Conservation (phyloP, 2,888 invertebrate genomes). For the Galerucella nymphaeae region DNA sequence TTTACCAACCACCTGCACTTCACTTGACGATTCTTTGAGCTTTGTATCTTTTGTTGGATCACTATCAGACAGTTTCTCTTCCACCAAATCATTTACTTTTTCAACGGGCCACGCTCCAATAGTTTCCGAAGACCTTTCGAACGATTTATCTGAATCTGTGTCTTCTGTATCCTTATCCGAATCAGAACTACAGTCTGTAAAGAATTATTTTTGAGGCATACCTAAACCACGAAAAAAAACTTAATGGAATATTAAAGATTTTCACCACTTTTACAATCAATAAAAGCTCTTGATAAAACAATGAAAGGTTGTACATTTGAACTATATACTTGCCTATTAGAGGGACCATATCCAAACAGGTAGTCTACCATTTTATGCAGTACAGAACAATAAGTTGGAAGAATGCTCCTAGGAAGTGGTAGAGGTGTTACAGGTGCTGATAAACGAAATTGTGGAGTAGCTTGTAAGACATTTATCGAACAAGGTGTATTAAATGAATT, state of each 20-base stretch:
- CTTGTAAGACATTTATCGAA: background rate
- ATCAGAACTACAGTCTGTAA: slow-evolving; percentile 53
- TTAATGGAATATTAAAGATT: too few species aligned
- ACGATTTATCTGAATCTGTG: slow-evolving; percentile 37
- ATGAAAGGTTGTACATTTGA: background rate
- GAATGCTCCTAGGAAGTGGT: slow-evolving; percentile 76
- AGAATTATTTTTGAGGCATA: slow-evolving; percentile 69
- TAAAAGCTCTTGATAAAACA: too few species aligned
- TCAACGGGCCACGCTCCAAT: slow-evolving; percentile 9
- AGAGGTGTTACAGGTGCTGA: slow-evolving; percentile 52
- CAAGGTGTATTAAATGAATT: slow-evolving; percentile 20
- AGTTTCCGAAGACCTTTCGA: slow-evolving; percentile 30
- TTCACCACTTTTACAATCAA: too few species aligned
- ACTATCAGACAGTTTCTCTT: slow-evolving; percentile 19
- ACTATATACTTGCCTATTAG: slow-evolving; percentile 77
- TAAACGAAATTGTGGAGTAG: background rate
- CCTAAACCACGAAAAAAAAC: slow-evolving; percentile 21
- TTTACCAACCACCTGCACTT: background rate
- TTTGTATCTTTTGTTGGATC: too few species aligned
- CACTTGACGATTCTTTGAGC: background rate
- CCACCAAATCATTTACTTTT: slow-evolving; percentile 46
- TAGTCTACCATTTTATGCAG: slow-evolving; percentile 94
- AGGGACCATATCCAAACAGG: slow-evolving; percentile 94
- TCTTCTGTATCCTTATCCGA: slow-evolving; percentile 53
- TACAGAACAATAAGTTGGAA: slow-evolving; percentile 80